Conservation (phyloP, 2,797 vertebrate genomes). For the Sebastes ruberrimus region DNA sequence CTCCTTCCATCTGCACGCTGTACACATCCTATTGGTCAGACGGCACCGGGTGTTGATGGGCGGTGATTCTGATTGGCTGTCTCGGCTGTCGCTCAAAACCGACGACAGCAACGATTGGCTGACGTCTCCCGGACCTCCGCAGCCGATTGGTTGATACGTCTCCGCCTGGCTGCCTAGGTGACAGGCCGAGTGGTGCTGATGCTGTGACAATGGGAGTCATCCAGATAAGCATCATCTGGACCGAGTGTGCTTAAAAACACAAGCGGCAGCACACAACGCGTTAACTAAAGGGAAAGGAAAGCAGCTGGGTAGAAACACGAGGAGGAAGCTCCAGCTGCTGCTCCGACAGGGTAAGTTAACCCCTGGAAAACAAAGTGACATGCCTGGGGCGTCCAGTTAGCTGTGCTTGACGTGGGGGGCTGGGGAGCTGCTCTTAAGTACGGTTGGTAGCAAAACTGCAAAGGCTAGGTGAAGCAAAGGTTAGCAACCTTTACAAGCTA, state of each 20-base stretch:
- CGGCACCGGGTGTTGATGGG: background rate
- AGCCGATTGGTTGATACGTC: constrained; percentile 54
- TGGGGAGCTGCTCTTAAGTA: constrained; percentile 13
- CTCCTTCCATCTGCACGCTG: constrained; percentile 55
- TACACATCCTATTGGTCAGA: constrained; percentile 56
- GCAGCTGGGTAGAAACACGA: constrained; percentile 15
- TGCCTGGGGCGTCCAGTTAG: constrained; percentile 22
- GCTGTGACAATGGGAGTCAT: constrained; percentile 77
- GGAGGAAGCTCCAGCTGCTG: constrained; percentile 41
- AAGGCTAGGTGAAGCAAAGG: constrained; percentile 25
- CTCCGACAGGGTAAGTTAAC: constrained; percentile 48
- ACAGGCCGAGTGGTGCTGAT: constrained; percentile 72
- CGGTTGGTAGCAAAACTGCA: background rate
- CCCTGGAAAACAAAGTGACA: constrained; percentile 15
- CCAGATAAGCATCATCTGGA: constrained; percentile 74
- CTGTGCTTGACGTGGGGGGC: constrained; percentile 16
- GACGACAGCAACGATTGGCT: constrained; percentile 40
- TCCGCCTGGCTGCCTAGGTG: constrained; percentile 41
- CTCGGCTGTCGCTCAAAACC: background rate
- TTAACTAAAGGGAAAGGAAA: background rate
- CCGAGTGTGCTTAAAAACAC: constrained; percentile 39
- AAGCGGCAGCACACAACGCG: constrained; percentile 8
- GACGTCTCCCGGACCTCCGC: background rate
- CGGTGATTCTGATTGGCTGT: constrained; percentile 31
- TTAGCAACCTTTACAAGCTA: background rate